A percentile compares a stretch with the other conserved stretches of the same genome.
phyloP scores from a whole-genome alignment of 2,113 vertebrate genomes.

The Oryzias melastigma region DNA sequence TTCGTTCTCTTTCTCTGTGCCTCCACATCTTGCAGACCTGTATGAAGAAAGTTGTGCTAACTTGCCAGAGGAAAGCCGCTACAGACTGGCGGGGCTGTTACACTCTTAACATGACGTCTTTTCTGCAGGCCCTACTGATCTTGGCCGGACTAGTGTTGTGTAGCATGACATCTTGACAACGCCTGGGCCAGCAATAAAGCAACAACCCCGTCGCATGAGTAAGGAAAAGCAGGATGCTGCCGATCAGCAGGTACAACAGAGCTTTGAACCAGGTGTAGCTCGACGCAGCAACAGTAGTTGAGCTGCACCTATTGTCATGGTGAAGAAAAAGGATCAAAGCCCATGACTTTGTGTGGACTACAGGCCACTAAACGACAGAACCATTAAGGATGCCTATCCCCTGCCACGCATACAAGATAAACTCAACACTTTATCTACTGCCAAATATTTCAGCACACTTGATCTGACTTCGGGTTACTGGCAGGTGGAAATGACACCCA shows the following conservation, averaged over 20 bases:
- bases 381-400: conserved; percentile 22
- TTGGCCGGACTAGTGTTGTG: conserved; percentile 13
- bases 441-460: not conserved
- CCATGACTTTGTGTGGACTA: conserved; percentile 21
- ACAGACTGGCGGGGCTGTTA: conserved; percentile 3
- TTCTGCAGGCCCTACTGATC: conserved; percentile 10
- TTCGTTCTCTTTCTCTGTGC: not conserved
- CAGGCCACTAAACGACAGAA: conserved; percentile 6
- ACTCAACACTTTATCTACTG: not conserved
- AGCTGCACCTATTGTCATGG: conserved; percentile 19
- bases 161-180: conserved; percentile 38
- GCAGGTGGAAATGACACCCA: not conserved
- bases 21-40: not conserved
- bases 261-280: not conserved
- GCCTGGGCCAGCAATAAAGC: conserved; percentile 5
- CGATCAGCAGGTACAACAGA: conserved; percentile 17
- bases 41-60: not conserved
- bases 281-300: conserved; percentile 20
- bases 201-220: not conserved
- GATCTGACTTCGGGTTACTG: too few relatives aligned
- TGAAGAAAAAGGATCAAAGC: conserved; percentile 25
- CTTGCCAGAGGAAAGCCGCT: not conserved
- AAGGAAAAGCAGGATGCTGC: conserved; percentile 18
- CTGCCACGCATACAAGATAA: conserved; percentile 23
- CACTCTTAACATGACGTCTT: conserved; percentile 14